Conservation (phyloP, 2,113 vertebrate genomes). For the Notechis scutatus region DNA sequence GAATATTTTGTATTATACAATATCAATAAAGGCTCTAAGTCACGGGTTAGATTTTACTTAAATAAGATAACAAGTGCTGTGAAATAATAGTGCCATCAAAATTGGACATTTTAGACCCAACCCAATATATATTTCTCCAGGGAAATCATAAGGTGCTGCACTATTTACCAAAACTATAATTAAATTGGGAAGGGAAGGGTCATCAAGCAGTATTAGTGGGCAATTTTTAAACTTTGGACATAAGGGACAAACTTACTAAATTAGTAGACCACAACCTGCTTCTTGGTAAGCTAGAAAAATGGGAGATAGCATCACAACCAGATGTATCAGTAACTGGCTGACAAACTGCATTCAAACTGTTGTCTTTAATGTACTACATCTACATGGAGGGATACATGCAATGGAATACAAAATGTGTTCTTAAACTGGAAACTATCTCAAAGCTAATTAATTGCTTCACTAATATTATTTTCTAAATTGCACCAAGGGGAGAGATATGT, state of each 20-base stretch:
- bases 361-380: not conserved
- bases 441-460: constrained; percentile 35
- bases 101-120: not conserved
- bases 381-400: not conserved
- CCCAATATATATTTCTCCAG: not conserved
- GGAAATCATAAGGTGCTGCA: not conserved
- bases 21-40: not conserved
- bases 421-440: constrained; percentile 21
- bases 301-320: not conserved
- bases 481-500: not conserved
- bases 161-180: not conserved
- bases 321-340: not conserved
- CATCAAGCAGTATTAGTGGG: not conserved
- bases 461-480: constrained; percentile 36
- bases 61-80: not conserved
- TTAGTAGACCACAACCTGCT: not conserved
- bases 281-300: not conserved
- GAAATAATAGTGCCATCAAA: not conserved
- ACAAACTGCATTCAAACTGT: not conserved
- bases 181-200: not conserved
- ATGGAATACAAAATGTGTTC: not conserved
- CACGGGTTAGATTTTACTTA: not conserved
- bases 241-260: not conserved
- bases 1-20: not conserved
- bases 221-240: not conserved